Base-by-base conservation (phyloP, 2,888 invertebrate genomes). In the Drosophila formosana region DNA sequence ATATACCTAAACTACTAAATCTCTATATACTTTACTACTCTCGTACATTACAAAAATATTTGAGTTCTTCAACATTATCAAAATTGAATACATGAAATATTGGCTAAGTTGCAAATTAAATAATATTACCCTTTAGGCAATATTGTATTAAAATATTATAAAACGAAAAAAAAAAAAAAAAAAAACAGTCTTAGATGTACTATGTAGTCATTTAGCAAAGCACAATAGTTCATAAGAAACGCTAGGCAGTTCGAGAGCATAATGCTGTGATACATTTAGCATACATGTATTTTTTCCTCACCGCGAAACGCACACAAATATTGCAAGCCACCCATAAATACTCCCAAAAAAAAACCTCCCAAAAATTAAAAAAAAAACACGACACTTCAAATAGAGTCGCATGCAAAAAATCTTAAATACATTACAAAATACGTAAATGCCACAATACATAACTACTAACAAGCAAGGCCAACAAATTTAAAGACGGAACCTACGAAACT, bases 211-310 rank as follows among this genome's bases (percentile, higher is more conserved):
- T 63, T 78, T 74, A 80, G 70, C 68, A 62, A 63, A 80, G 76
- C 76, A 82, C 71, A 79, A 83, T 89, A 86, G 89, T 72, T 79
- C 66, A 67, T 88, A 89, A 88, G 87, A 75, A 70, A 82, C 72
- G 85, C 75, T 88, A 86, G 83, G 83, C 80, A 85, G 79, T 88
- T 82, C 88, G 78, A 79, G 84, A 80, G 85, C 84, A 89, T 86
- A 84, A 82, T 86, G 90, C 90, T 90, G 90, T 90, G 90, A 90
- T 90, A 90, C 89, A 89, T 88, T 89, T 84, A 90, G 89, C 88
- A 82, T 75, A 85, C 73, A 78, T 65, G 73, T 75, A 32, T 41
- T 47, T 52, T 62, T 50, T 65, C 57, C 56, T 68, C 71, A 71
- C 67, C 65, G 34, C 68, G 57, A 70, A 75, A 62, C 69, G 80